Conservation (phyloP, 2,113 vertebrate genomes). For the Xiphophorus couchianus region DNA sequence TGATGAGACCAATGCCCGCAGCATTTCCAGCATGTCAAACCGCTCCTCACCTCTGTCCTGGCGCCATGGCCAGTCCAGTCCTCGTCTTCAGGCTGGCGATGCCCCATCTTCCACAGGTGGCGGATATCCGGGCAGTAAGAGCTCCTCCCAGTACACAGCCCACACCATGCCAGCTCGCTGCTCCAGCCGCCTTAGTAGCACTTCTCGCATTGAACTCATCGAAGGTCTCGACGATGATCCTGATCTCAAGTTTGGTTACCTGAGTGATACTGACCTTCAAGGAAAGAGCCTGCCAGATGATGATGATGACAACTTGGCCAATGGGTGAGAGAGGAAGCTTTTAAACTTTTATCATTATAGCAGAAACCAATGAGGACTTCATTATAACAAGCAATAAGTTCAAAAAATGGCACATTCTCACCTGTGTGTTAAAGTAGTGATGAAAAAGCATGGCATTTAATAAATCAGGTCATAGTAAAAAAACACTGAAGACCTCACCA, state of each 20-base stretch:
- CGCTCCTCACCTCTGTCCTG: slow-evolving; percentile 96
- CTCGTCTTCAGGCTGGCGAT: slow-evolving; percentile 92
- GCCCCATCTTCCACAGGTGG: slow-evolving; percentile 87
- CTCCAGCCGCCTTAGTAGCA: slow-evolving; percentile 89
- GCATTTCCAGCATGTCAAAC: slow-evolving; percentile 95
- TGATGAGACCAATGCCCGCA: slow-evolving; percentile 91
- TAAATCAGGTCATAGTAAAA: no score
- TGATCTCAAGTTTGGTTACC: slow-evolving; percentile 94
- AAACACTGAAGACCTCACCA: no score
- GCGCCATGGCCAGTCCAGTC: slow-evolving; percentile 97
- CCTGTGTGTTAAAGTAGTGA: no score
- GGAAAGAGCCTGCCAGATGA: slow-evolving; percentile 91
- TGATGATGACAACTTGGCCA: slow-evolving; percentile 93
- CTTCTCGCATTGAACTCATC: slow-evolving; percentile 91
- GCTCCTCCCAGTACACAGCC: slow-evolving; percentile 85
- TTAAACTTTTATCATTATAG: slow-evolving; percentile 18
- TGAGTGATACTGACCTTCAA: slow-evolving; percentile 93
- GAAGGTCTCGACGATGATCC: slow-evolving; percentile 87
- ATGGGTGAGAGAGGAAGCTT: slow-evolving; percentile 82
- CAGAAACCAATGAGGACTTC: slow-evolving; percentile 3
- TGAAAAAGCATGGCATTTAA: no score
- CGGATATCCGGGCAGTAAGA: slow-evolving; percentile 82
- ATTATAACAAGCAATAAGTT: neutral
- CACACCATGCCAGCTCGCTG: slow-evolving; percentile 97
- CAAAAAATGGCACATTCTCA: neutral